Base-by-base conservation (phyloP, 2,113 vertebrate species). In the Gasterosteus aculeatus region DNA sequence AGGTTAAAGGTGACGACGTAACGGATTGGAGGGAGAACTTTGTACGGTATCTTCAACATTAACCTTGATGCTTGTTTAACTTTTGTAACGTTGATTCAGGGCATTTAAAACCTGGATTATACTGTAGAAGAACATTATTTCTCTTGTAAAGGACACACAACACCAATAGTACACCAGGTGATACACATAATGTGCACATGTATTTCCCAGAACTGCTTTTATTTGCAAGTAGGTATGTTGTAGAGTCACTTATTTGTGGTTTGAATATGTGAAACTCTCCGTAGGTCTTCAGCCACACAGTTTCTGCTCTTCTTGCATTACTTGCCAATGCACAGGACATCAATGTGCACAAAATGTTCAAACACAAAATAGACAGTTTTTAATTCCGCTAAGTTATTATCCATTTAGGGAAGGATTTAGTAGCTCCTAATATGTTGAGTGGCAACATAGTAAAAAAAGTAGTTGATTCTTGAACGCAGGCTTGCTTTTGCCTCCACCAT, bases 1-100 rank as follows among this genome's bases (percentile, higher is more conserved):
- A 51, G 18, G 85, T 80, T 75, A 49, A 69, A 86, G 82, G 71
- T 76, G 72, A 62, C 16, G 26, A 6, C 46, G 44, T 63, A 73
- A 47, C 71, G 26, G 18, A 19, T 10, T 10, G 4, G 49, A 59
- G 22, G 56, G 46, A 29, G 11, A 56, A 58, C 29, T 68, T 62
- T 16, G 38, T 3, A 22, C 3, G 22, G 12, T n/a, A 19, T 54
- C 59, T 31, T 7, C 44, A 29, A 1, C 29, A 14, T 26, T 7
- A 58, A 54, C 33, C 33, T 33, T 33, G 33, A 33, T 33, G 33
- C 33, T 33, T 33, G 33, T 33, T 5, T 33, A 5, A 33, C 5
- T 33, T 5, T 33, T 10, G 19, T 19, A 9, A 69, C 64, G 58
- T 62, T 67, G n/a, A 85, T 53, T 56, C 53, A 9, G 33, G 12